Evolutionary conservation across 2,888 invertebrate species (phyloP).

Genomic region (Himalopsyche anomala): DNA sequence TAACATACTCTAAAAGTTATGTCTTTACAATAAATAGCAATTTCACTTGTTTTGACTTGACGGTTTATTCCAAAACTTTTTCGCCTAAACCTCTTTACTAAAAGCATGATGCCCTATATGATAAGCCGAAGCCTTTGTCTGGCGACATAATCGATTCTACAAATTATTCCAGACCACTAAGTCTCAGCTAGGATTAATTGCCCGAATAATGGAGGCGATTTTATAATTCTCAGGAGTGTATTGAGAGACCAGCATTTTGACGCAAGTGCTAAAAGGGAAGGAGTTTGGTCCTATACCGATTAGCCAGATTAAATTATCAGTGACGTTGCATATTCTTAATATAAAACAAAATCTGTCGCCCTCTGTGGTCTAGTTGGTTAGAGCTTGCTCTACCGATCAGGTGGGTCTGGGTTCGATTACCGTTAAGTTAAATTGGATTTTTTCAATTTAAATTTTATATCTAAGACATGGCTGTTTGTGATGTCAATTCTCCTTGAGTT

Average conservation of each 20-base stretch:
- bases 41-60: too few relatives aligned
- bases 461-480: too few relatives aligned
- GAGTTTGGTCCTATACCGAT: neutral
- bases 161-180: constrained; percentile 39
- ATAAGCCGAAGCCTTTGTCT: constrained; percentile 31
- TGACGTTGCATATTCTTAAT: neutral
- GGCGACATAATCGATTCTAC: constrained; percentile 32
- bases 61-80: neutral
- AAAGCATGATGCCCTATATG: constrained; percentile 23
- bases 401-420: too few relatives aligned
- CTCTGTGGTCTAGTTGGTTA: too few relatives aligned
- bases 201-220: constrained; percentile 35
- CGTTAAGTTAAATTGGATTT: too few relatives aligned
- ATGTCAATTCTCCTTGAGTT: too few relatives aligned
- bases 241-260: neutral
- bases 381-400: too few relatives aligned
- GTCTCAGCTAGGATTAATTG: constrained; percentile 35
- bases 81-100: neutral
- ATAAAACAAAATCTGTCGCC: too few relatives aligned
- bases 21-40: too few relatives aligned
- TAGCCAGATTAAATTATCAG: neutral
- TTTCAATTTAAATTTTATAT: too few relatives aligned
- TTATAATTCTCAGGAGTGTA: constrained; percentile 40
- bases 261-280: neutral
- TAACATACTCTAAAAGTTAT: too few relatives aligned